These are phyloP conservation scores for Poecilia latipinna DNA, from an alignment of 2,113 vertebrate species.

Conservation along the genomic window DNA sequence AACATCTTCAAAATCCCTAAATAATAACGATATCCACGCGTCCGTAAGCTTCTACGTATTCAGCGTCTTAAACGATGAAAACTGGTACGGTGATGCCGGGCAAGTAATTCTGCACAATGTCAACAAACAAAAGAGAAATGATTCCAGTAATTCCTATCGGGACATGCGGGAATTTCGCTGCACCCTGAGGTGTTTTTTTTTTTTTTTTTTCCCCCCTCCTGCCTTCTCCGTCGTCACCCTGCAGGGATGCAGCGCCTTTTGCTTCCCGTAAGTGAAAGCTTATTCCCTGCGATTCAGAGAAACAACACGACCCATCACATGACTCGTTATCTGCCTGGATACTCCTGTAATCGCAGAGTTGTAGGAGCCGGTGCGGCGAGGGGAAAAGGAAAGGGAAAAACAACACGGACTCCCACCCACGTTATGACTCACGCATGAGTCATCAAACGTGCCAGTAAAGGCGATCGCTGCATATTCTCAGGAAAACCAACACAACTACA, in stretches of 20 bases:
- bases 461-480: constrained; percentile 40
- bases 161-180: not conserved
- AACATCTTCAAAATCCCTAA: not conserved
- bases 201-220: too few species aligned
- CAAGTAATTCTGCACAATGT: not conserved
- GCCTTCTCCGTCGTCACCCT: not conserved
- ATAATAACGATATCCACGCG: not conserved
- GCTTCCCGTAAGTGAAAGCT: constrained; percentile 43
- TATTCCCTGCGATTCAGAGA: constrained; percentile 31
- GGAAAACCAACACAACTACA: constrained; percentile 43
- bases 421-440: constrained; percentile 73
- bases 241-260: constrained; percentile 8
- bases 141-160: not conserved
- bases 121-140: too few species aligned
- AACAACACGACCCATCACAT: constrained; percentile 54
- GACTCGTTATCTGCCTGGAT: constrained; percentile 74
- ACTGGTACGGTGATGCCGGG: not conserved
- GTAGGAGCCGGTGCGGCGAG: constrained; percentile 43
- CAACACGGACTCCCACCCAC: constrained; percentile 70
- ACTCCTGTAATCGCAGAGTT: constrained; percentile 43
- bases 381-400: not conserved
- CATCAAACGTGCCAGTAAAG: constrained; percentile 77
- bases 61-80: not conserved
- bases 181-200: not conserved
- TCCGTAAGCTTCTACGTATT: too few species aligned